phyloP scores from a whole-genome alignment of 2,797 vertebrate genomes.

The Aerospiza tachiro region DNA sequence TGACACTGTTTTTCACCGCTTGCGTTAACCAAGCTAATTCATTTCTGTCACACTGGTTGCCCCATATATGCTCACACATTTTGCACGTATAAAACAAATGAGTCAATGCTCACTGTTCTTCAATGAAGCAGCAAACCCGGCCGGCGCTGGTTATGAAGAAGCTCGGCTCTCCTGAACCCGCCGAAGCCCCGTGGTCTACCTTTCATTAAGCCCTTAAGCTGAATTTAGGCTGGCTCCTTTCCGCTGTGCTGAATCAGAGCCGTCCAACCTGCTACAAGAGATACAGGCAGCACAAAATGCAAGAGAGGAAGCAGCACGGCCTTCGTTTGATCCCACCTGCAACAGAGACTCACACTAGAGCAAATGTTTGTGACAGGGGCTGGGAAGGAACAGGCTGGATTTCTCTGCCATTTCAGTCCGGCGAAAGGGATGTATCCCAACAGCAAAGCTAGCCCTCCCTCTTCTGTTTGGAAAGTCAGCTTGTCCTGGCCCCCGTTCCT shows the following conservation, averaged over 20 bases:
- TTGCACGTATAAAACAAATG: not conserved
- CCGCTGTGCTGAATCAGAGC: not conserved
- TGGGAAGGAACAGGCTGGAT: not conserved
- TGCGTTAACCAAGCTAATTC: fast-evolving
- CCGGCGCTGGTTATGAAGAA: not conserved
- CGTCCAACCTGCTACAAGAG: not conserved
- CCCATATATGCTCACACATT: not conserved
- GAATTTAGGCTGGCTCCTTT: not conserved
- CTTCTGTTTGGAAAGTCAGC: not conserved
- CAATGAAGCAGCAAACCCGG: not conserved
- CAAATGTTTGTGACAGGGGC: not conserved
- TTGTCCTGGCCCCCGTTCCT: not conserved
- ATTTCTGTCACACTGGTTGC: not conserved
- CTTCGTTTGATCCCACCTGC: not conserved
- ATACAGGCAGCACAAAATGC: not conserved
- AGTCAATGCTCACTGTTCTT: not conserved
- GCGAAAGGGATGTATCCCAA: not conserved
- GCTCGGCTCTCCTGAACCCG: not conserved
- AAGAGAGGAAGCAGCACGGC: not conserved
- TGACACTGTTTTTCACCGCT: not conserved
- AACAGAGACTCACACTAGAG: not conserved
- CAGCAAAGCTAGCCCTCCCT: not conserved
- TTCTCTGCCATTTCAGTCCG: not conserved
- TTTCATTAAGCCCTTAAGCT: not conserved
- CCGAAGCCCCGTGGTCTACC: not conserved